Evolutionary conservation across 1,140 invertebrate genomes (phyloP), one percentile per base, ranked within the genome.

Genomic region (Fopius arisanus): DNA sequence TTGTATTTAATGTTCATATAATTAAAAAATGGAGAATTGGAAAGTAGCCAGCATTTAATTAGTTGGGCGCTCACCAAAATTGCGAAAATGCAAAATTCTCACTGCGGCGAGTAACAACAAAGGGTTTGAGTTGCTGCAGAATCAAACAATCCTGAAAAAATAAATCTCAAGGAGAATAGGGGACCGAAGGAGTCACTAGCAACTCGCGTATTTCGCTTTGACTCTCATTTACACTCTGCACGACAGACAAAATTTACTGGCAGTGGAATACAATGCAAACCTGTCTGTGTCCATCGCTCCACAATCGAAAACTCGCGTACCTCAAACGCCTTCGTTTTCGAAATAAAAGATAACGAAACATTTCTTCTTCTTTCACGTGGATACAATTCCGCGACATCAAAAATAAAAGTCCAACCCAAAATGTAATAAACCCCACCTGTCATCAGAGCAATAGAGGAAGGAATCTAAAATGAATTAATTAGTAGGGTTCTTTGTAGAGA

Each of bases 31-130:
- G n/a, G n/a, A 51, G 6, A 21, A 48, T 51, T 66, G 75, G 67
- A 65, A 72, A 66, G 21, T 21, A 43, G 26, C 65, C 41, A 68
- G 68, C 54, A 70, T 28, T 37, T 21, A 59, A 72, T 54, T 73
- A 67, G 70, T 59, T 68, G 76, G 65, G 62, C 66, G 16, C 68
- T 81, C 79, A 83, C 84, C 86, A 84, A 87, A 86, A 84, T 84
- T 79, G 78, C 78, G 84, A 87, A 87, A 87, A 87, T 87, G 85
- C 83, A 77, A 82, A 88, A 78, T 88, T 87, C 86, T 86, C 87
- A 84, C 86, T 85, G 85, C 82, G 68, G 72, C 82, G 81, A 19
- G 66, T 66, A 75, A 79, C 85, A 82, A 88, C 86, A 88, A 87
- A 88, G 86, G 83, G 80, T 75, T 80, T 37, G 7, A n/a, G 78